These are phyloP conservation scores for Cyaniris semiargus DNA, from an alignment of 2,888 invertebrate species.

Conservation along the genomic window DNA sequence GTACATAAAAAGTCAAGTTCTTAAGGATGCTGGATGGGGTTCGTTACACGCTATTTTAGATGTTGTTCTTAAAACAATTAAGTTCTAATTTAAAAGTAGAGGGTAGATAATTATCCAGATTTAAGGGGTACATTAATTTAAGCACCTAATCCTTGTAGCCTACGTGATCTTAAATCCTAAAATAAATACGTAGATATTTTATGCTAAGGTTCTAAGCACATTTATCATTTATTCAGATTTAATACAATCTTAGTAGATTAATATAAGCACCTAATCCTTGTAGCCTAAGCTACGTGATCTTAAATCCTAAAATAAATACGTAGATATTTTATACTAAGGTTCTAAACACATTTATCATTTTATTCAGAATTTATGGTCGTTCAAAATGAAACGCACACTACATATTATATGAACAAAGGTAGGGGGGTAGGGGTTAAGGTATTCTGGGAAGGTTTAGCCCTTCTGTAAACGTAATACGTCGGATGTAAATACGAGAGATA, in stretches of 20 bases:
- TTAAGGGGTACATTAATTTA: neutral
- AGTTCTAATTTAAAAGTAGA: too few relatives aligned
- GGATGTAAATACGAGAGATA: constrained; percentile 39
- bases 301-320: neutral
- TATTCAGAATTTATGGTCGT: neutral
- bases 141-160: neutral
- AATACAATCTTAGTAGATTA: too few relatives aligned
- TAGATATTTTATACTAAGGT: neutral
- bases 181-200: neutral
- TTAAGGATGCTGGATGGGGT: neutral
- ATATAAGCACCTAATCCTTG: too few relatives aligned
- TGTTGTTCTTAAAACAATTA: neutral
- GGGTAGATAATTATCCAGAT: neutral
- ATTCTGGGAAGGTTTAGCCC: constrained; percentile 32
- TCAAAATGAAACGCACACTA: neutral
- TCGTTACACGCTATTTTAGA: neutral
- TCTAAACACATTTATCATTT: neutral
- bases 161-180: neutral
- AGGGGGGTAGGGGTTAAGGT: constrained; percentile 15
- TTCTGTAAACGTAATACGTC: constrained; percentile 35
- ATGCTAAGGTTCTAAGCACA: neutral
- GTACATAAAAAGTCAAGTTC: neutral
- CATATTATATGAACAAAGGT: constrained; percentile 7
- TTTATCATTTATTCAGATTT: neutral
- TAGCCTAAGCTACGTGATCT: neutral